phyloP scores from a whole-genome alignment of 92 coral and sea anemone species.

The Umimayanthus chanpuru region DNA sequence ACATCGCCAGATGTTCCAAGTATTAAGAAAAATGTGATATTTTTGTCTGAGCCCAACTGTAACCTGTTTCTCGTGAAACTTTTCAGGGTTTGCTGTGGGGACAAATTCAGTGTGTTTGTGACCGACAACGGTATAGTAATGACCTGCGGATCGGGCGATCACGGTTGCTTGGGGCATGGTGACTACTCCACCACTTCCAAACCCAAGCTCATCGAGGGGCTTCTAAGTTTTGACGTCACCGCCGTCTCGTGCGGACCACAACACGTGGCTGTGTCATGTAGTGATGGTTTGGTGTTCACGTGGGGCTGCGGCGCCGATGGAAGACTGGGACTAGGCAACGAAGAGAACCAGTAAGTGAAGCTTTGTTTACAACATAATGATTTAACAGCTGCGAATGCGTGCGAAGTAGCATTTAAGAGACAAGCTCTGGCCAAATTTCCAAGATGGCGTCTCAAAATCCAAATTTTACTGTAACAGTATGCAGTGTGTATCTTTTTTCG shows the following conservation, averaged over 20 bases:
- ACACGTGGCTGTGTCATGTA: constrained; percentile 92
- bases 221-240: constrained; percentile 93
- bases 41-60: too few relatives aligned
- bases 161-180: constrained; percentile 96
- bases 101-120: constrained; percentile 87
- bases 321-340: constrained; percentile 95
- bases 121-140: constrained; percentile 99
- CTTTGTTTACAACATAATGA: neutral
- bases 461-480: too few relatives aligned
- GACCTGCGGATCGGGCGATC: constrained; percentile 96
- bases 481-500: too few relatives aligned
- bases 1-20: too few relatives aligned
- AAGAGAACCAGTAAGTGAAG: constrained; percentile 81
- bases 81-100: constrained; percentile 90
- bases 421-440: too few relatives aligned
- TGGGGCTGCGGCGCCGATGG: constrained; percentile 99
- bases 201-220: constrained; percentile 96
- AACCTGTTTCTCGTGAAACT: neutral
- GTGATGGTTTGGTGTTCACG: constrained; percentile 91
- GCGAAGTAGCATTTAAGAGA: too few relatives aligned
- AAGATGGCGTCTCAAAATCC: too few relatives aligned
- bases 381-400: too few relatives aligned
- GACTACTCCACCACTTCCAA: constrained; percentile 88
- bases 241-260: constrained; percentile 90
- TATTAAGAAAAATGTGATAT: too few relatives aligned